Evolutionary conservation across 2,888 invertebrate genomes (phyloP), one percentile per base, ranked within the genome.

Genomic region (Clepsis dumicolana): DNA sequence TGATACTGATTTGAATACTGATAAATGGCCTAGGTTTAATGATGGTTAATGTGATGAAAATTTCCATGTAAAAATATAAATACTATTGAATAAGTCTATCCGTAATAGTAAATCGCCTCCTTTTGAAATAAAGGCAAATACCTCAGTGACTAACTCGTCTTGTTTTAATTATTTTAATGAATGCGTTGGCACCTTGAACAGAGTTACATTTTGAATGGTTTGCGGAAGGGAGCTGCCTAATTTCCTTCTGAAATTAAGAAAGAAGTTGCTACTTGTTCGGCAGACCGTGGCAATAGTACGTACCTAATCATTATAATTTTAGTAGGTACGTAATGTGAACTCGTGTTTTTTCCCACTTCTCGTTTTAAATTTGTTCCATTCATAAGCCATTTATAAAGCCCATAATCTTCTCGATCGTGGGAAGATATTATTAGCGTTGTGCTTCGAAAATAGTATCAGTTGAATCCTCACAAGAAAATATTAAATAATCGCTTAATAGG

Each of bases 11-110:
- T 86, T 88, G 84, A 90, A 85, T 87, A 89, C 86, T 88, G 87
- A 85, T 84, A 88, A 87, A 91, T 87, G 91, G 93, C 91, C 93
- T 92, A 91, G 89, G 82, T 84, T 86, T 87, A 89, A 84, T 87
- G 79, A 87, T 87, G 83, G 85, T 91, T 89, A 90, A 88, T 92
- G 92, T 92, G 92, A 93, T 93, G 91, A 88, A 88, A 91, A 87
- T 90, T 93, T 93, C 91, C 92, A 91, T 93, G 93, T 93, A 92
- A 93, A 93, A 92, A 93, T 92, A 92, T 92, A 92, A 92, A 93
- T 93, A 93, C 84, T 90, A 87, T 87, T 87, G 80, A 86, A 83
- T 92, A 92, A 93, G 91, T 88, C 86, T 92, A 91, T 88, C 89
- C 88, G 80, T 92, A 90, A 90, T 91, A 92, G 91, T 89, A 85